Conservation (phyloP, 2,113 vertebrate species). For the Argyrosomus japonicus region DNA sequence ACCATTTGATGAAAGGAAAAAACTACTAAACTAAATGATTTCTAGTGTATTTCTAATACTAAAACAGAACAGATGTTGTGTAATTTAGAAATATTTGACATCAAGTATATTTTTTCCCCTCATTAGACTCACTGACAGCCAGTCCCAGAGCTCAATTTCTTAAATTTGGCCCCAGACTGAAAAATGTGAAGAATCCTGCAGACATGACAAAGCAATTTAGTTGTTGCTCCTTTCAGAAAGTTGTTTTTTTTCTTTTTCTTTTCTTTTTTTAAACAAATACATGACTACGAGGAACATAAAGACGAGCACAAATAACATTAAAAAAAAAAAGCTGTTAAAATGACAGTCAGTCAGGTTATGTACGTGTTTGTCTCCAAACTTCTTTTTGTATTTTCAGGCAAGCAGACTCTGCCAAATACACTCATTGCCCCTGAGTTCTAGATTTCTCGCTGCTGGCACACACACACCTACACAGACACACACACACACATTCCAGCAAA, state of each 20-base stretch:
- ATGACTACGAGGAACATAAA: background rate
- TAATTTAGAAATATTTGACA: background rate
- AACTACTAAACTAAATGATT: background rate
- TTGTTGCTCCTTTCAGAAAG: background rate
- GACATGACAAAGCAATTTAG: background rate
- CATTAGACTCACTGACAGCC: background rate
- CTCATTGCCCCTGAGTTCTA: constrained; percentile 69
- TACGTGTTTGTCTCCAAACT: constrained; percentile 28
- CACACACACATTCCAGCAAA: constrained; percentile 65
- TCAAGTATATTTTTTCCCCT: background rate
- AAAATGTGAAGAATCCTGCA: background rate
- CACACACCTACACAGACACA: constrained; percentile 45
- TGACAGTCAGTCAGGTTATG: background rate
- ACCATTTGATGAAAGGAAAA: background rate
- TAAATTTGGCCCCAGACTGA: background rate
- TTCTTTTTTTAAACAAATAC: too few species aligned
- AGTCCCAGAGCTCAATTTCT: background rate
- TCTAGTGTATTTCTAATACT: background rate
- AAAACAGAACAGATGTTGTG: background rate
- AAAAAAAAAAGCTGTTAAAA: constrained; percentile 9
- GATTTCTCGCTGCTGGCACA: constrained; percentile 55
- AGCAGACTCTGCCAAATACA: constrained; percentile 68
- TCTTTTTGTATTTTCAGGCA: constrained; percentile 53
- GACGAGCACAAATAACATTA: background rate
- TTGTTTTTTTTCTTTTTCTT: background rate